Evolutionary conservation across 2,888 invertebrate species (phyloP).

Genomic region (Cloeon dipterum): DNA sequence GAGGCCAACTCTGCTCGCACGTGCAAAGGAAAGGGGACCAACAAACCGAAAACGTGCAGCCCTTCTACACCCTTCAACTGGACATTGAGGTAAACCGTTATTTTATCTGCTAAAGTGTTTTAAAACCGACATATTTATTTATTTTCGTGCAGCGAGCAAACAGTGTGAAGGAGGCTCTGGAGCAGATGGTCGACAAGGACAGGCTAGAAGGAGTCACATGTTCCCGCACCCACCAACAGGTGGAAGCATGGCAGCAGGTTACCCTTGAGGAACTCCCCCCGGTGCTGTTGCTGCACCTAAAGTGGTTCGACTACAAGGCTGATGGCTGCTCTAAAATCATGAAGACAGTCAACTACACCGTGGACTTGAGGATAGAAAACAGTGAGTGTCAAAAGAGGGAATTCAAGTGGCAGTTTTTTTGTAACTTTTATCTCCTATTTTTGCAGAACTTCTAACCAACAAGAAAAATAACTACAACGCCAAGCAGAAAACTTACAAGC

Average conservation of each 20-base stretch:
- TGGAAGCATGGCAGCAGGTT: conserved; percentile 76
- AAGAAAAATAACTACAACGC: conserved; percentile 39
- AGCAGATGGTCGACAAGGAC: conserved; percentile 64
- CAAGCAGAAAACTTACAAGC: conserved; percentile 68
- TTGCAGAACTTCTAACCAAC: conserved; percentile 60
- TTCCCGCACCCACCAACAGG: conserved; percentile 53
- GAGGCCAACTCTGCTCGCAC: conserved; percentile 70
- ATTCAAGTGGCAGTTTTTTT: too few species aligned
- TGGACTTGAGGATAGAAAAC: conserved; percentile 73
- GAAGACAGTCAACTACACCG: conserved; percentile 73
- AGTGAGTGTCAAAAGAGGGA: conserved; percentile 38
- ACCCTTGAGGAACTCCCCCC: conserved; percentile 74
- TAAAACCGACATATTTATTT: not conserved
- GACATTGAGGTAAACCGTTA: conserved; percentile 81
- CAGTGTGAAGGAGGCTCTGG: conserved; percentile 69
- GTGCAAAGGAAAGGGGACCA: conserved; percentile 49
- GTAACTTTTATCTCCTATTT: conserved; percentile 8
- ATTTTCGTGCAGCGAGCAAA: conserved; percentile 37
- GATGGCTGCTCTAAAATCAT: conserved; percentile 81
- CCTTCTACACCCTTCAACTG: conserved; percentile 84
- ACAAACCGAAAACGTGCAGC: conserved; percentile 79
- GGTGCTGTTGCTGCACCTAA: conserved; percentile 74
- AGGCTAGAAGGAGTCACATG: conserved; percentile 69
- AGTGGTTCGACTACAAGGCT: conserved; percentile 75
- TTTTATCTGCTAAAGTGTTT: not conserved